phyloP scores from a whole-genome alignment of 2,888 invertebrate species.

The Protula sp. region DNA sequence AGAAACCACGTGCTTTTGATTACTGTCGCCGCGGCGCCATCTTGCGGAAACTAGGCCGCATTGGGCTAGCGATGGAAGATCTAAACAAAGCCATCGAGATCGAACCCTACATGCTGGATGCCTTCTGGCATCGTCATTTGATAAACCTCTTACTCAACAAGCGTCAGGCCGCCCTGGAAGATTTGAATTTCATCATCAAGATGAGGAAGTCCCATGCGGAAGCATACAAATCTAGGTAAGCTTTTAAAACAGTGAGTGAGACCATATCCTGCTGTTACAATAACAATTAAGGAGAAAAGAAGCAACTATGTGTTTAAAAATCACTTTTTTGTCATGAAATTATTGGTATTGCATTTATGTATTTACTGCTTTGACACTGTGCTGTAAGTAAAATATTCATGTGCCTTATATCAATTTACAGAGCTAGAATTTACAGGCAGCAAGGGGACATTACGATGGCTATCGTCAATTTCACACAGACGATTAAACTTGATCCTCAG shows the following conservation, averaged over 20 bases:
- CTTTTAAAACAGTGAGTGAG: too few relatives aligned
- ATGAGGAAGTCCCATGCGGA: constrained; percentile 45
- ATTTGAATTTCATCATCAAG: constrained; percentile 47
- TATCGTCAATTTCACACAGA: constrained; percentile 49
- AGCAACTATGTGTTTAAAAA: neutral
- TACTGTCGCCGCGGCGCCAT: constrained; percentile 48
- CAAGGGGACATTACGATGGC: constrained; percentile 47
- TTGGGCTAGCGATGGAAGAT: neutral
- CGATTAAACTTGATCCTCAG: constrained; percentile 33
- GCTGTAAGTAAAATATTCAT: too few relatives aligned
- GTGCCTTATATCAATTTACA: too few relatives aligned
- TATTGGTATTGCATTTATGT: too few relatives aligned
- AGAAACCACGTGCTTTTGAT: constrained; percentile 43
- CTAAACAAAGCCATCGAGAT: constrained; percentile 33
- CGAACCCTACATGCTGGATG: constrained; percentile 48
- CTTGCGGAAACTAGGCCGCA: constrained; percentile 32
- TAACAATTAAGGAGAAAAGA: neutral
- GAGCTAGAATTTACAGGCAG: constrained; percentile 43
- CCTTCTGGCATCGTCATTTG: constrained; percentile 54
- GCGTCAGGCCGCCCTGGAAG: constrained; percentile 45
- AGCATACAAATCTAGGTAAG: constrained; percentile 49
- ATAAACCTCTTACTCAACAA: constrained; percentile 47
- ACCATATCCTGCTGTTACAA: neutral
- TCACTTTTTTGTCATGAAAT: neutral
- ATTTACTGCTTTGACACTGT: too few relatives aligned